These are phyloP conservation scores for Glaucomys volans DNA, from an alignment of 2,113 vertebrate genomes.

Conservation along the genomic window DNA sequence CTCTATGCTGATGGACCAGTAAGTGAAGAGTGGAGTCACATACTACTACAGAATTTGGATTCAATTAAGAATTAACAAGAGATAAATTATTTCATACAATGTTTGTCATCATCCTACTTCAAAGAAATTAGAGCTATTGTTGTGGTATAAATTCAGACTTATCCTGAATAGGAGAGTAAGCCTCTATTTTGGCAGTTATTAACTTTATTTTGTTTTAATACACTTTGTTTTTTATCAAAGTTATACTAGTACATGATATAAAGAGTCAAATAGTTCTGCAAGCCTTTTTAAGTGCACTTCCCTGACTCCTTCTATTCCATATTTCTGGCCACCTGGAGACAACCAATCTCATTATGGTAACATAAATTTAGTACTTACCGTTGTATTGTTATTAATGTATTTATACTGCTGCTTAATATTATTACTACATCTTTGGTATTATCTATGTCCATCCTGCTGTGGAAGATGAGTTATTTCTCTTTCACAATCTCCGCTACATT, in stretches of 20 bases:
- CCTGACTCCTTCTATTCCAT: neutral
- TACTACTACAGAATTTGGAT: neutral
- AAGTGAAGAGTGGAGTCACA: neutral
- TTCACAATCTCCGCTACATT: neutral
- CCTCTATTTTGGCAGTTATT: neutral
- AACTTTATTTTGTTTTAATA: neutral
- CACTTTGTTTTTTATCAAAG: neutral
- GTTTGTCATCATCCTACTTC: neutral
- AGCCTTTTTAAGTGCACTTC: neutral
- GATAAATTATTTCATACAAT: neutral
- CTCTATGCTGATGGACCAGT: neutral
- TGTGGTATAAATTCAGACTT: neutral
- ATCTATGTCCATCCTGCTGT: neutral
- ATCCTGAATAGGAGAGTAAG: neutral
- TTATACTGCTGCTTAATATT: constrained; percentile 7
- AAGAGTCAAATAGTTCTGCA: neutral
- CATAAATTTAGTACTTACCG: neutral
- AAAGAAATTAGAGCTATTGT: constrained; percentile 3
- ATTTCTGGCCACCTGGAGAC: neutral
- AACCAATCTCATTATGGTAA: neutral
- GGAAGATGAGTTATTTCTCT: neutral
- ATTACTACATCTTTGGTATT: neutral
- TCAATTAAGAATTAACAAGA: constrained; percentile 5
- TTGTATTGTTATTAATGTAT: neutral
- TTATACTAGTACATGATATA: neutral